phyloP scores from a whole-genome alignment of 2,113 vertebrate species.

The Alligator sinensis region DNA sequence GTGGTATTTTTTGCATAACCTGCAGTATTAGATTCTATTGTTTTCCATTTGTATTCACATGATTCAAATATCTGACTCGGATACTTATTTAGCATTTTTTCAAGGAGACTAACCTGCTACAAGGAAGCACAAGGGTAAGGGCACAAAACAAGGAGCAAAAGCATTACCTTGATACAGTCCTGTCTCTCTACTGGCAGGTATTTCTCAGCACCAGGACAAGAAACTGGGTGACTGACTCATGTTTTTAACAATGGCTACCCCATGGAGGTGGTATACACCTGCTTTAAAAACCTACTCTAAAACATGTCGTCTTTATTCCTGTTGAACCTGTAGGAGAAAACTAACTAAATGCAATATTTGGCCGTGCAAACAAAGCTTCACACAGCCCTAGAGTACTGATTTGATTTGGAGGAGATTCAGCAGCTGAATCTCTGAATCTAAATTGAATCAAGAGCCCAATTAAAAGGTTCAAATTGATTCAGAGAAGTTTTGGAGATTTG shows the following conservation, averaged over 20 bases:
- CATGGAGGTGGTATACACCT: slow-evolving; percentile 72
- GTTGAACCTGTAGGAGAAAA: slow-evolving; percentile 76
- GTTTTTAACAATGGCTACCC: slow-evolving; percentile 78
- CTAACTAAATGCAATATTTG: slow-evolving; percentile 73
- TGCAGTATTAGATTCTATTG: not conserved
- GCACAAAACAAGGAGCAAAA: not conserved
- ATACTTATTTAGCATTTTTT: not conserved
- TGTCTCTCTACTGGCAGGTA: slow-evolving; percentile 66
- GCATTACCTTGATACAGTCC: not conserved
- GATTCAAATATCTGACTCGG: no score
- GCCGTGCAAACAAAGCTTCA: slow-evolving; percentile 77
- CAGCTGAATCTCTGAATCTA: no score
- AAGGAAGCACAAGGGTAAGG: no score
- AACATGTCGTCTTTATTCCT: not conserved
- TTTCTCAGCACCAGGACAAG: slow-evolving; percentile 85
- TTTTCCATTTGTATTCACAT: no score
- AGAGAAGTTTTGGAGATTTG: no score
- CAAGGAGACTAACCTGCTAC: not conserved
- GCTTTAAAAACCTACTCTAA: slow-evolving; percentile 54
- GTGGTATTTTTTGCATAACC: not conserved
- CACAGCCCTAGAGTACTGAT: no score
- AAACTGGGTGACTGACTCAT: slow-evolving; percentile 79
- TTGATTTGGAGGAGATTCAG: no score
- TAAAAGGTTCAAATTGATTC: no score
- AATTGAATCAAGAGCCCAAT: no score